phyloP scores from a whole-genome alignment of 2,888 invertebrate species.

The Dascillus cervinus region DNA sequence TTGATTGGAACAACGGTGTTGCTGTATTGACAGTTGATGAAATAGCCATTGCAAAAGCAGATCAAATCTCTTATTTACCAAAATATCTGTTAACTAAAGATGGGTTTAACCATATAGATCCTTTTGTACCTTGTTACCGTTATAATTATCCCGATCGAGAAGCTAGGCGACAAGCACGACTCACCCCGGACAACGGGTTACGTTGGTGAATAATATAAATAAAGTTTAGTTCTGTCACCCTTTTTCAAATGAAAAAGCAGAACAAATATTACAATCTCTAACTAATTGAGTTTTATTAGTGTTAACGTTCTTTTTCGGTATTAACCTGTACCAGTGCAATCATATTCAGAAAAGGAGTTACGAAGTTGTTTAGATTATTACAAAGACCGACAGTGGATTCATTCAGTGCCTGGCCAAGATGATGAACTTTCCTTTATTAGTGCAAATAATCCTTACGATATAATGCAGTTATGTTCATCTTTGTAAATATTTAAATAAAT shows the following conservation, averaged over 20 bases:
- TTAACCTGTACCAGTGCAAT: slow-evolving; percentile 63
- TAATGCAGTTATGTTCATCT: slow-evolving; percentile 62
- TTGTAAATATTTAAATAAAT: too few relatives aligned
- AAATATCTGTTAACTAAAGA: slow-evolving; percentile 67
- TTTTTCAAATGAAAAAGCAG: too few relatives aligned
- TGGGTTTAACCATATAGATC: slow-evolving; percentile 89
- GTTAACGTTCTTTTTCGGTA: too few relatives aligned
- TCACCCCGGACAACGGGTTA: too few relatives aligned
- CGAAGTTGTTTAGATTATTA: slow-evolving; percentile 78
- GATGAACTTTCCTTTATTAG: slow-evolving; percentile 68
- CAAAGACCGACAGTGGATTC: slow-evolving; percentile 74
- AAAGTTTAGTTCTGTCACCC: too few relatives aligned
- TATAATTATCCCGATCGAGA: too few relatives aligned
- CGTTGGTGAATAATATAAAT: too few relatives aligned
- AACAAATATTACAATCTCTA: too few relatives aligned
- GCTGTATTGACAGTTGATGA: slow-evolving; percentile 68
- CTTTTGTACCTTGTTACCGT: slow-evolving; percentile 92
- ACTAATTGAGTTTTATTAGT: too few relatives aligned
- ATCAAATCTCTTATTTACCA: slow-evolving; percentile 62
- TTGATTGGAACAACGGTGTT: slow-evolving; percentile 80
- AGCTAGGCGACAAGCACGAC: too few relatives aligned
- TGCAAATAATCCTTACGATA: slow-evolving; percentile 61
- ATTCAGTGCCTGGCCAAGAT: slow-evolving; percentile 57
- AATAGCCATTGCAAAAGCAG: slow-evolving; percentile 55
- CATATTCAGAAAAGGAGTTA: slow-evolving; percentile 74